These are phyloP conservation scores for Pomacea maculata DNA, from an alignment of 1,140 invertebrate genomes.

Conservation along the genomic window DNA sequence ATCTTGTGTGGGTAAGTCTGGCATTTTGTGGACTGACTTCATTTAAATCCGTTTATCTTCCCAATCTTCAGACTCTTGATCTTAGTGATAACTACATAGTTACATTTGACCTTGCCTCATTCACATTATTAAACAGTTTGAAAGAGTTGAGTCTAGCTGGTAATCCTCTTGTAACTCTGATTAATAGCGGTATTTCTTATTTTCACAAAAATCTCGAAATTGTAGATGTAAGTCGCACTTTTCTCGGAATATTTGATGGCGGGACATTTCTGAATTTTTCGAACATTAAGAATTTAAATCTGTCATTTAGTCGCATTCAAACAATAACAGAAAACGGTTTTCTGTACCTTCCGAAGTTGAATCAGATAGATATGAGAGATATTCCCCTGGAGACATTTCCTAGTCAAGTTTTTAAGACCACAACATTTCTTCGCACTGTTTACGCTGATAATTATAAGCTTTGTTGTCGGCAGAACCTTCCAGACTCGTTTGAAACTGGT, in stretches of 20 bases:
- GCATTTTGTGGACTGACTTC: background rate
- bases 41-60: background rate
- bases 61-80: background rate
- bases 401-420: conserved; percentile 15
- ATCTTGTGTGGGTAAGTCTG: background rate
- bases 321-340: background rate
- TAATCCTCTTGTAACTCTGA: background rate
- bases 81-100: background rate
- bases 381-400: background rate
- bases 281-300: background rate
- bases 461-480: conserved; percentile 38
- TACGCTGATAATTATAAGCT: conserved; percentile 37
- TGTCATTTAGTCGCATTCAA: background rate
- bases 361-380: background rate
- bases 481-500: conserved; percentile 21
- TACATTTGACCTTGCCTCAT: background rate
- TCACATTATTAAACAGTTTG: background rate
- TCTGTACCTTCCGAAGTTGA: background rate
- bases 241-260: background rate
- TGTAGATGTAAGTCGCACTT: background rate
- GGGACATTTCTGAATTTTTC: background rate
- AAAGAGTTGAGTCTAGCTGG: background rate
- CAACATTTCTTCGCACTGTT: conserved; percentile 11
- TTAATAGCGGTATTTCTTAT: too few species aligned
- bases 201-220: background rate